Evolutionary conservation across 2,113 vertebrate genomes (phyloP), one percentile per base, ranked within the genome.

Genomic region (Tragelaphus scriptus): DNA sequence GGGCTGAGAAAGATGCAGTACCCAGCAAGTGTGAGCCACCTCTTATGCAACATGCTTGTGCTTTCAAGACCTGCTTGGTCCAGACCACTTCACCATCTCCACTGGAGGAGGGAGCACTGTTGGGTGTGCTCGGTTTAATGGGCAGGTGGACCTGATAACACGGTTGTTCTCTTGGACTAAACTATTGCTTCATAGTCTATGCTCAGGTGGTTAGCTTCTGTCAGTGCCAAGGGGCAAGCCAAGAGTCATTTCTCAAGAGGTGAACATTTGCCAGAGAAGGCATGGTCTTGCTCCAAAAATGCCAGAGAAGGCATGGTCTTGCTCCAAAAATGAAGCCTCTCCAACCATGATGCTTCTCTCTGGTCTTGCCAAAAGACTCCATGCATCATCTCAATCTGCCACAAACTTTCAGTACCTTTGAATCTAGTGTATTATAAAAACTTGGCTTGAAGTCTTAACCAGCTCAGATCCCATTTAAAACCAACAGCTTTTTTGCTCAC

Each of bases 211-310:
- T 75, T 75, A 58, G 68, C 84, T n/a, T 58, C 71, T 44, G 44
- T 92, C 9, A n/a, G 7, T 68, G 75, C 92, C 91, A 93, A 94
- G 32, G 55, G 85, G 68, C 90, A 93, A 96, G 93, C 77, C 88
- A 94, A 96, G 95, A 92, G 81, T 90, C 96, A 28, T 86, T 95
- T 95, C 94, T 91, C 77, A 25, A 94, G 95, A 91, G 71, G 36
- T 58, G 58, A 89, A 75, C 71, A 86, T 84, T 93, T 95, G 56
- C 95, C 88, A 97, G 86, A 88, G 93, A 92, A 97, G 32, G 36
- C 17, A 61, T 92, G 79, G 85, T 47, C 71, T 98, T 71, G 32
- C 75, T 94, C 68, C 94, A 79, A 79, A 90, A 94, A 14, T 14
- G 11, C 95, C 88, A 97, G 86, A 88, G 93, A 92, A 97, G 32